Base-by-base conservation (phyloP, 92 coral and sea anemone genomes). In the Phenganax subtilis region DNA sequence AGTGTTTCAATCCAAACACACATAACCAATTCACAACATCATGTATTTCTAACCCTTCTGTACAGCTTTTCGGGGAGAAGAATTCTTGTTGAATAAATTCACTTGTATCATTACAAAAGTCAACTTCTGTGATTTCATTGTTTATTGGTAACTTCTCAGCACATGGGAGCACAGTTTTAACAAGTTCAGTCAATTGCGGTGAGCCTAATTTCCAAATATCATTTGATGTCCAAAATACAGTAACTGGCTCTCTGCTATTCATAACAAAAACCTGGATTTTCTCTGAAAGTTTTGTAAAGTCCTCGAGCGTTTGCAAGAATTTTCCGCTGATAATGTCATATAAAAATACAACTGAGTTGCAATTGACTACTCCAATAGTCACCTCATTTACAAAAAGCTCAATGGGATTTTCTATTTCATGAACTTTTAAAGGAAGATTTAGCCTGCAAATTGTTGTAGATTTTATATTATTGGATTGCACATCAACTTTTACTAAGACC, bases 161-260 rank as follows among this genome's bases (percentile, higher is more conserved):
- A 4, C 88, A 82, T 27, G 82, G 51, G 61, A 81, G 81, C 60
- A 90, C 86, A 31, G 63, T 75, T 66, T 84, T 87, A 10, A 96
- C 91, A 72, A 87, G 71, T 69, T 90, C 97, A 54, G 83, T 82
- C 29, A 90, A 80, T 27, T 92, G 67, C 15, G 75, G 86, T 0
- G 94, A 88, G 54, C 85, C 76, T 71, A 94, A 82, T 72, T 90
- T 91, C 96, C 97, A 94, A 31, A 94, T 81, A 28, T 96, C 90
- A 44, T 65, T 82, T 47, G 85, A 44, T 9, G 90, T 85, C 91
- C 91, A 94, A 55, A 94, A 86, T 31, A 96, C 97, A 71, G 82
- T 68, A 5, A 82, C 69, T 62, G 87, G 89, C 7, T 84, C 82
- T 58, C 67, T 57, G 67, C 89, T 86, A 85, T 55, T 31, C 51